A percentile compares a stretch with the other conserved stretches of the same genome.
Conservation (phyloP, 2,888 invertebrate genomes). For the Limnephilus auricula region DNA sequence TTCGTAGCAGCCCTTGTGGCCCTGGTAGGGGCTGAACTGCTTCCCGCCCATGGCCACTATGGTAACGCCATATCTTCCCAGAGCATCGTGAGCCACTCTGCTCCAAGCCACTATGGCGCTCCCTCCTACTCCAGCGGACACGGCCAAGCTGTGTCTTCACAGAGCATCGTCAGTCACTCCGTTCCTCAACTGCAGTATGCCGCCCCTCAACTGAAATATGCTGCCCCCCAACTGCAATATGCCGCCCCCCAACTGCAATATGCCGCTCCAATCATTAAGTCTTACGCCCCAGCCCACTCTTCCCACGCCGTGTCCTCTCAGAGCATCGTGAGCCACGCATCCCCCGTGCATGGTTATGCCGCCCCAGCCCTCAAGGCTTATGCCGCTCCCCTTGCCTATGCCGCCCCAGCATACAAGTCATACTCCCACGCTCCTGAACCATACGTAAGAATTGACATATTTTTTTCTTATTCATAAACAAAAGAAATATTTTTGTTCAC, state of each 20-base stretch:
- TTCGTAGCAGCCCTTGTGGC: constrained; percentile 51
- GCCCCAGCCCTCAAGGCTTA: constrained; percentile 69
- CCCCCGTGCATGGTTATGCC: constrained; percentile 68
- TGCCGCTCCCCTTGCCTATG: constrained; percentile 68
- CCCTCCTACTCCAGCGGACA: constrained; percentile 62
- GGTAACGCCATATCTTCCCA: constrained; percentile 57
- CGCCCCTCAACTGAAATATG: constrained; percentile 54
- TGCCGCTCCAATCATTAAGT: constrained; percentile 68
- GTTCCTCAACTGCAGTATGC: constrained; percentile 66
- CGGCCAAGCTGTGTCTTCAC: constrained; percentile 58
- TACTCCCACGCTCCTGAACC: constrained; percentile 38
- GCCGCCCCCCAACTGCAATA: constrained; percentile 62
- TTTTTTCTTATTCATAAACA: neutral
- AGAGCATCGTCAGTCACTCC: constrained; percentile 56
- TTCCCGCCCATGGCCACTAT: neutral
- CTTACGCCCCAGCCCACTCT: constrained; percentile 69
- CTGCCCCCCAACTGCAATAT: constrained; percentile 56
- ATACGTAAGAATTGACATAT: constrained; percentile 32
- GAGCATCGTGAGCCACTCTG: constrained; percentile 68
- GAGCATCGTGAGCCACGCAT: constrained; percentile 67
- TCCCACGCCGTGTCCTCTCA: constrained; percentile 59
- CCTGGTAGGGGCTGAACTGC: neutral
- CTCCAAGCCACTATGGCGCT: constrained; percentile 65
- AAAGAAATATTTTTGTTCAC: neutral
- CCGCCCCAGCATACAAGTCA: constrained; percentile 68